Evolutionary conservation across 2,797 vertebrate genomes (phyloP), one percentile per base, ranked within the genome.

Genomic region (Limosa lapponica): DNA sequence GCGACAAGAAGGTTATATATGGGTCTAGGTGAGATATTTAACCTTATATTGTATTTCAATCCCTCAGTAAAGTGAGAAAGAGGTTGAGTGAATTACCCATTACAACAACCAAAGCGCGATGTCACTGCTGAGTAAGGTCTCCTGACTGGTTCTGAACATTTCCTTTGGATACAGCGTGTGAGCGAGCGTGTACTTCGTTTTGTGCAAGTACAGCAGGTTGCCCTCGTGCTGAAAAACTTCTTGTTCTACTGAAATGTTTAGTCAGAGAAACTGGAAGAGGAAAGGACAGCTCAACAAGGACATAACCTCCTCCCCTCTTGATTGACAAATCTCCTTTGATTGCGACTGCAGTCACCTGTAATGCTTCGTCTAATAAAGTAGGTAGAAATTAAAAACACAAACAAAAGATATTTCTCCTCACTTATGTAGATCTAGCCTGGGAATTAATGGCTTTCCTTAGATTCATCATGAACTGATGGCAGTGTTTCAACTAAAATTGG

Each of bases 91-190:
- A 90, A 90, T 95, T 78, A 71, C 57, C n/a, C 46, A 15, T 55
- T 73, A 58, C 54, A 84, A 44, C 28, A 62, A 57, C 1, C 1
- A n/a, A 34, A 82, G 41, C 5, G 27, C 77, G 74, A 72, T 78
- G 62, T 46, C 82, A 94, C 52, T 90, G 93, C 91, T 94, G 90
- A 94, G 44, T 81, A 93, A 95, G 82, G 57, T 65, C 37, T 91
- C 62, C 85, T 83, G 85, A 36, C 49, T 58, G 66, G 39, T 23
- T 95, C 49, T 73, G 49, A 92, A 92, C 11, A 18, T 81, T 78
- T 94, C 44, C 57, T 81, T 75, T 23, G 52, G 52, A 78, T 59
- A 83, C 46, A 34, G 2, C 2, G 0, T 28, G 85, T 71, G 75
- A 78, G 41, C 3, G 27, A 88, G 82, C 34, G 16, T 39, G 69